Evolutionary conservation across 2,888 invertebrate species (phyloP).

Genomic region (Acleris sparsana): DNA sequence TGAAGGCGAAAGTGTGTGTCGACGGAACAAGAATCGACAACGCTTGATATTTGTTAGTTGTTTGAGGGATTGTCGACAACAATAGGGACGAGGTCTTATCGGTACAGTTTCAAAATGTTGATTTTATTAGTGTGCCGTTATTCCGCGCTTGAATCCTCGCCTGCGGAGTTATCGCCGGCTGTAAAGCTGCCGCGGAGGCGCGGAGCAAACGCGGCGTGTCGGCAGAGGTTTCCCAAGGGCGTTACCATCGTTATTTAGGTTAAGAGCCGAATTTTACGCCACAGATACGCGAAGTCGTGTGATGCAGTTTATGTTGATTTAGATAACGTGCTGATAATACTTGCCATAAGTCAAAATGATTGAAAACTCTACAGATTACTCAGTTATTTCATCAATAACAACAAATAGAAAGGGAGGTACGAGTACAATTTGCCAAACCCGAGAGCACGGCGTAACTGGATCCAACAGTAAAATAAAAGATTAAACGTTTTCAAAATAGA

Average conservation of each 20-base stretch:
- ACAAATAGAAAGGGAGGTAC: no score
- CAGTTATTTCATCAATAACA: no score
- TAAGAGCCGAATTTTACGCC: constrained; percentile 13
- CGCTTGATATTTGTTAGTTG: background rate
- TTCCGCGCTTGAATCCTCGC: background rate
- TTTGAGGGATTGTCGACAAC: constrained; percentile 5
- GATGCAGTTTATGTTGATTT: constrained; percentile 1
- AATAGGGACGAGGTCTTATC: constrained; percentile 2
- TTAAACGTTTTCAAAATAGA: no score
- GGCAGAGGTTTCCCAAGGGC: constrained; percentile 22
- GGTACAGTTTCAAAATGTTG: background rate
- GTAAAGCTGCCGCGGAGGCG: constrained; percentile 3
- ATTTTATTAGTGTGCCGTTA: background rate
- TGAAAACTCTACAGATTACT: background rate
- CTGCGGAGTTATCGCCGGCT: constrained; percentile 4
- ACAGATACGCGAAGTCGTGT: background rate
- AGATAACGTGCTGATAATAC: constrained; percentile 3
- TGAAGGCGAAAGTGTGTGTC: constrained; percentile 35
- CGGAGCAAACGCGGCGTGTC: constrained; percentile 20
- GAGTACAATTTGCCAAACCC: no score
- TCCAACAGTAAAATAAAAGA: no score
- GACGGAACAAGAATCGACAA: constrained; percentile 24
- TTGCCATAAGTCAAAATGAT: background rate
- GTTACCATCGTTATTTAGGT: constrained; percentile 22
- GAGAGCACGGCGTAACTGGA: no score